Evolutionary conservation across 1,140 invertebrate genomes (phyloP), one percentile per base, ranked within the genome.

Genomic region (Andrena cerasifolii): DNA sequence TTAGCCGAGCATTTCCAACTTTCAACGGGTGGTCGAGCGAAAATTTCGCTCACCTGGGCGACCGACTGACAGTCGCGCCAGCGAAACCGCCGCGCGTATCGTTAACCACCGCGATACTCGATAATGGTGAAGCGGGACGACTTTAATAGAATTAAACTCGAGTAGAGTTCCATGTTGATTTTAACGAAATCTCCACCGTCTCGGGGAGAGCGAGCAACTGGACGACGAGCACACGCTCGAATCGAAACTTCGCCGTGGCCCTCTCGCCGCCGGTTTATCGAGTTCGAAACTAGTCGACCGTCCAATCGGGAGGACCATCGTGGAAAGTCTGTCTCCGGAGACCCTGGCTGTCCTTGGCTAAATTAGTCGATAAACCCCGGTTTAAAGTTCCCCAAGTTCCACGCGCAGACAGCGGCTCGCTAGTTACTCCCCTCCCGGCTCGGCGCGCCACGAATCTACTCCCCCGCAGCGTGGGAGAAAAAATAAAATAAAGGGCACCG

Each of bases 341-440:
- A 81, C 75, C 58, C 76, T 58, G 78, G 75, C 61, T 84, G 77
- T 85, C 83, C 76, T 83, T 81, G 54, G 73, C 67, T 56, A 86
- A 88, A 90, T 90, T 90, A 89, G 87, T 88, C 89, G 88, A 90
- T 89, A 89, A 88, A 88, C 85, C 82, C 58, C 49, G 82, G 82
- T 87, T 87, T 87, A 88, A 86, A 87, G 84, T 85, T 86, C 62
- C 33, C 49, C 16, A 87, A 82, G 68, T 82, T 79, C 59, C 54
- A 14, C 59, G 45, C 47, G 24, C 31, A 18, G 56, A 14, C 49
- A 40, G 67, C n/a, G 7, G 24, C 62, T n/a, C n/a, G n/a, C n/a
- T n/a, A n/a, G n/a, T n/a, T n/a, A n/a, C n/a, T n/a, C n/a, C 47
- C 40, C 6, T 26, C 21, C 7, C n/a, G 21, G 1, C 21, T 1